Conservation (phyloP, 2,797 vertebrate genomes). For the Xerus rutilus region DNA sequence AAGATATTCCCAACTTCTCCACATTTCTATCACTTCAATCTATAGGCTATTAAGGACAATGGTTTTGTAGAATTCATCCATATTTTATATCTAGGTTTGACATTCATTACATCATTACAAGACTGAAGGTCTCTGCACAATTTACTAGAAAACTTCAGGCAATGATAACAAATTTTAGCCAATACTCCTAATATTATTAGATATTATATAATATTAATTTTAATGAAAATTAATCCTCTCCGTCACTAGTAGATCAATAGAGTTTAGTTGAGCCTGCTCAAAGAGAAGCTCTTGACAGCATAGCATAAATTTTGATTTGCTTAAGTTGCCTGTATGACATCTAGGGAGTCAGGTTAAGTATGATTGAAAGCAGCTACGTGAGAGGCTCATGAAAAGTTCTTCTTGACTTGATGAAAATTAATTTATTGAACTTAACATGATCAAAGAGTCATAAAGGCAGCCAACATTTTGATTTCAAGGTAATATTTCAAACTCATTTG, state of each 20-base stretch:
- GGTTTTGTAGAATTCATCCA: constrained; percentile 50
- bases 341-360: background rate
- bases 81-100: constrained; percentile 51
- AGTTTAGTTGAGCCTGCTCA: background rate
- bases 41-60: constrained; percentile 57
- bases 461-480: background rate
- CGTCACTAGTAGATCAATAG: background rate
- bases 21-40: constrained; percentile 56
- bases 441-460: background rate
- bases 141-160: constrained; percentile 10
- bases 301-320: background rate
- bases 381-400: background rate
- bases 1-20: constrained; percentile 59
- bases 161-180: background rate
- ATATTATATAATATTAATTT: constrained; percentile 14
- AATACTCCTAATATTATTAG: background rate
- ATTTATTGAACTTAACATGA: background rate
- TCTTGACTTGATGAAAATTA: constrained; percentile 24
- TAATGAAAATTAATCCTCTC: background rate
- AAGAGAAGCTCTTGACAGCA: background rate
- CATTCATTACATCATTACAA: constrained; percentile 12
- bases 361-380: background rate
- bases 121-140: background rate
- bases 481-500: constrained; percentile 3
- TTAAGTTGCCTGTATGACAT: background rate